Percentiles rank a stretch among this genome's conserved stretches.
phyloP scores from a whole-genome alignment of 1,140 invertebrate genomes.

The Diuraphis noxia region DNA sequence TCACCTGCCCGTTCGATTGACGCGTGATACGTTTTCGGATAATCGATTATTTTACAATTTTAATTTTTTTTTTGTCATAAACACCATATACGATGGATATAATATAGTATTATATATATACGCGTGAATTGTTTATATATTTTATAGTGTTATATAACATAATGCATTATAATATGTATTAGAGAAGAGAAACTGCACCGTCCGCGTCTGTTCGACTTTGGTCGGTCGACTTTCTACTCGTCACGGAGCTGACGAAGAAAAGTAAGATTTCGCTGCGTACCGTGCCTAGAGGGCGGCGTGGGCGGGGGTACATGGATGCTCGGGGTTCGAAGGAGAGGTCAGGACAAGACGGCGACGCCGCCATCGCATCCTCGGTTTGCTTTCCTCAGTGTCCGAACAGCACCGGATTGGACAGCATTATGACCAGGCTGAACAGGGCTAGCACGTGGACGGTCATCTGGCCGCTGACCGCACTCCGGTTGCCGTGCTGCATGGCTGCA shows the following conservation, averaged over 20 bases:
- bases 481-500: conserved; percentile 68
- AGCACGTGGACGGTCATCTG: conserved; percentile 53
- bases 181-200: not conserved
- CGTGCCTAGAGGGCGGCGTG: not conserved
- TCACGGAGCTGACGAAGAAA: not conserved
- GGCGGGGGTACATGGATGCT: not conserved
- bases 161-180: not conserved
- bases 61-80: not conserved
- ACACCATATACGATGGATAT: not conserved
- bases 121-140: not conserved
- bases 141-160: not conserved
- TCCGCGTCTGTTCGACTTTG: not conserved
- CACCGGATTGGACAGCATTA: conserved; percentile 46
- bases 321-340: not conserved
- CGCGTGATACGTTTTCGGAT: not conserved
- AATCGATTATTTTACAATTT: not conserved
- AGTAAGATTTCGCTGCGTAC: not conserved
- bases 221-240: not conserved
- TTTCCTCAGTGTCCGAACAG: conserved; percentile 47
- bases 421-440: conserved; percentile 43
- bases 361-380: not conserved
- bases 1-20: not conserved
- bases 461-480: conserved; percentile 63
- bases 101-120: not conserved
- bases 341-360: not conserved